These are phyloP conservation scores for Platysteira castanea DNA, from an alignment of 2,113 vertebrate species.

Conservation along the genomic window DNA sequence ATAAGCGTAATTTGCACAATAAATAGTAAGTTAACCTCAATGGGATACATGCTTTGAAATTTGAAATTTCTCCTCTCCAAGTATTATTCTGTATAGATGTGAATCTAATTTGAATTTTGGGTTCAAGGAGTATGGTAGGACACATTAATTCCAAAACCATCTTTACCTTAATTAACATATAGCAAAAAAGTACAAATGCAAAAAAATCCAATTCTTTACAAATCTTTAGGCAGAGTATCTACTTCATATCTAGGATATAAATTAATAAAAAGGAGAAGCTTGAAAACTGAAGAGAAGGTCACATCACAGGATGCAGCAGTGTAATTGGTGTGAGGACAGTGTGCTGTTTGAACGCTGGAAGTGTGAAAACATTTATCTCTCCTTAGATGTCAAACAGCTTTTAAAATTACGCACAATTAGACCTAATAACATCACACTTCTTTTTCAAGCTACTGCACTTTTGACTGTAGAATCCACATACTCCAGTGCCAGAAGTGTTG, in stretches of 20 bases:
- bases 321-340: constrained; percentile 76
- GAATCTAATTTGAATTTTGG: neutral
- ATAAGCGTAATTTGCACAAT: neutral
- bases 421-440: constrained; percentile 45
- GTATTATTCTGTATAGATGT: neutral
- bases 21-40: neutral
- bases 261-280: constrained; percentile 78
- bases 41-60: neutral
- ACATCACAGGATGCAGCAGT: constrained; percentile 65
- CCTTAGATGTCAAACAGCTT: constrained; percentile 56
- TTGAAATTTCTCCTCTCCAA: neutral
- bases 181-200: neutral
- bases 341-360: constrained; percentile 71
- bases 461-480: neutral
- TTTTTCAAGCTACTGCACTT: constrained; percentile 28
- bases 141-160: neutral
- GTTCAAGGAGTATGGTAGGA: neutral
- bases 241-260: neutral
- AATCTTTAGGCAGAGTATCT: neutral
- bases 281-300: constrained; percentile 62
- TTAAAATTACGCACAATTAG: constrained; percentile 46
- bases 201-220: neutral
- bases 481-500: neutral
- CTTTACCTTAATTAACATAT: neutral
- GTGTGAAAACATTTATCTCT: constrained; percentile 79